Conservation (phyloP, 1,140 invertebrate species). For the Aporrectodea caliginosa region DNA sequence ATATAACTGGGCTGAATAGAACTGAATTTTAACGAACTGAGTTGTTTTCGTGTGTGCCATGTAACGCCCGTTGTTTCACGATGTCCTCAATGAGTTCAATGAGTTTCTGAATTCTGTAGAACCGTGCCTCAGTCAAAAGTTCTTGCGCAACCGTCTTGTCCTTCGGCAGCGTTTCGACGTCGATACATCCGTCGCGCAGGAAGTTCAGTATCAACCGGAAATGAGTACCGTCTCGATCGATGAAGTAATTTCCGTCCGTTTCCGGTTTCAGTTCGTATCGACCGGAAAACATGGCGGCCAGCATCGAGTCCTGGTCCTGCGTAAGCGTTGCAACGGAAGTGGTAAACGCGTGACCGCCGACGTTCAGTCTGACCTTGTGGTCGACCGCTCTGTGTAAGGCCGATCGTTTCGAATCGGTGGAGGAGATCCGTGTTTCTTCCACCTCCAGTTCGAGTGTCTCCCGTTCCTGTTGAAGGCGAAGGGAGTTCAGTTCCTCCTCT, state of each 20-base stretch:
- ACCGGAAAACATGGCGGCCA: slow-evolving; percentile 38
- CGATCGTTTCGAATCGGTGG: neutral
- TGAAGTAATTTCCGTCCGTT: slow-evolving; percentile 25
- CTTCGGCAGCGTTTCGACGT: slow-evolving; percentile 21
- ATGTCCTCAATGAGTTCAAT: slow-evolving; percentile 12
- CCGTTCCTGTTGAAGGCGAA: neutral
- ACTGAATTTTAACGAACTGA: too few species aligned
- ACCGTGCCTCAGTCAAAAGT: slow-evolving; percentile 21
- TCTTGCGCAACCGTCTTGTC: slow-evolving; percentile 8
- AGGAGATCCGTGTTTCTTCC: too few species aligned
- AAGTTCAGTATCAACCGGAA: slow-evolving; percentile 31
- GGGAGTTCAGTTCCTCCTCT: neutral
- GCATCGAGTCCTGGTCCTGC: slow-evolving; percentile 35
- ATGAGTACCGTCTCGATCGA: slow-evolving; percentile 27
- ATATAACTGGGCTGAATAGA: too few species aligned
- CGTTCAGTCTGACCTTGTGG: slow-evolving; percentile 43
- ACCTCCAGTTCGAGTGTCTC: neutral
- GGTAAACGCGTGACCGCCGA: slow-evolving; percentile 49
- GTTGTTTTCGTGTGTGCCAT: too few species aligned
- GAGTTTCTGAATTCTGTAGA: slow-evolving; percentile 12
- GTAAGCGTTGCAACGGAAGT: slow-evolving; percentile 37
- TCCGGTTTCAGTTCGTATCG: slow-evolving; percentile 30
- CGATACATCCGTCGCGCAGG: slow-evolving; percentile 22
- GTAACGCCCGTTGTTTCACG: too few species aligned
- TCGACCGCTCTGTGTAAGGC: slow-evolving; percentile 3